Evolutionary conservation across 2,888 invertebrate genomes (phyloP).

Genomic region (Euclidia mi): DNA sequence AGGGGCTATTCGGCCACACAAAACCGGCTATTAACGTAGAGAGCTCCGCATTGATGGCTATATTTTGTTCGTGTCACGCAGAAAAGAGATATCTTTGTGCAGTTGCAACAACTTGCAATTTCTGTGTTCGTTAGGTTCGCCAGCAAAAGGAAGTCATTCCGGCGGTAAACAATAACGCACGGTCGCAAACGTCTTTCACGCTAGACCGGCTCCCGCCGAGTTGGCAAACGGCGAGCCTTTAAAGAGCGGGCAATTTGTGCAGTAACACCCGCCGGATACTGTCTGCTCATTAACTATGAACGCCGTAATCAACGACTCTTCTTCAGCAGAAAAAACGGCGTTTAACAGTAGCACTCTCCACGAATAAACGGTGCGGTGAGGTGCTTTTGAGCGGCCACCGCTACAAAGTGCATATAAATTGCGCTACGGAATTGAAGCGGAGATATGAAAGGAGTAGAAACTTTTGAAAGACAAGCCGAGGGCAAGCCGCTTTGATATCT

Average conservation of each 20-base stretch:
- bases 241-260: conserved; percentile 86
- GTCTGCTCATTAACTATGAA: conserved; percentile 89
- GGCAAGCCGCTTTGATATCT: conserved; percentile 68
- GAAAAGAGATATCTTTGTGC: conserved; percentile 66
- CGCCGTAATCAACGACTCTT: conserved; percentile 87
- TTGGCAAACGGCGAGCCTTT: conserved; percentile 79
- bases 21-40: conserved; percentile 69
- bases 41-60: conserved; percentile 66
- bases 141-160: conserved; percentile 84
- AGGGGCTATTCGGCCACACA: conserved; percentile 55
- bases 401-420: conserved; percentile 90
- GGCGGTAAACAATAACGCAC: conserved; percentile 84
- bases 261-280: conserved; percentile 85
- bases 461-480: conserved; percentile 81
- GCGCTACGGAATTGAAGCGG: conserved; percentile 84
- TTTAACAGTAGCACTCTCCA: conserved; percentile 83
- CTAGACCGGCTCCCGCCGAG: conserved; percentile 73
- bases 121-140: conserved; percentile 64
- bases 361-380: conserved; percentile 79
- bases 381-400: conserved; percentile 81
- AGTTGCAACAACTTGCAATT: conserved; percentile 61
- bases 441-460: conserved; percentile 81
- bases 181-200: conserved; percentile 84
- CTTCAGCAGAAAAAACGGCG: conserved; percentile 85
- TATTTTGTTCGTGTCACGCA: conserved; percentile 59